Conservation (phyloP, 2,888 invertebrate genomes). For the Epinotia brunnichana region DNA sequence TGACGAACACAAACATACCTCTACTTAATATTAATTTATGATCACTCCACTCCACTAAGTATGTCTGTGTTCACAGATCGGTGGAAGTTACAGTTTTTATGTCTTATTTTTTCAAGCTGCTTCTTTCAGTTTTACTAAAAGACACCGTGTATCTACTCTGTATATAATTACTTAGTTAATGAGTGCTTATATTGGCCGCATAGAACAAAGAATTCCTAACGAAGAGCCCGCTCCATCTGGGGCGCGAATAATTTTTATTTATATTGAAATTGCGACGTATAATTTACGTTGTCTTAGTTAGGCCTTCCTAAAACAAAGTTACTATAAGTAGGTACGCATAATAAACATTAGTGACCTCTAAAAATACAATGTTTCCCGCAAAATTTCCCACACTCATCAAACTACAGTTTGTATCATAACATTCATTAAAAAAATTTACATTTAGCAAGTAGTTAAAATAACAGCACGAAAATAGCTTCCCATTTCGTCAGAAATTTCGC, state of each 20-base stretch:
- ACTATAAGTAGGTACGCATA: neutral
- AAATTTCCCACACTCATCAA: neutral
- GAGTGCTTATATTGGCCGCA: slow-evolving; percentile 41
- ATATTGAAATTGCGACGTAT: slow-evolving; percentile 11
- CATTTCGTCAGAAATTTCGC: too few relatives aligned
- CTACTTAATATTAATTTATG: too few relatives aligned
- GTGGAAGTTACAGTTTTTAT: too few relatives aligned
- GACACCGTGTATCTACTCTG: neutral
- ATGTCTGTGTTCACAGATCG: too few relatives aligned
- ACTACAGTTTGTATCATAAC: too few relatives aligned
- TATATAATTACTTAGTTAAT: slow-evolving; percentile 29
- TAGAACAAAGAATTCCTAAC: slow-evolving; percentile 42
- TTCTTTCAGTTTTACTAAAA: neutral
- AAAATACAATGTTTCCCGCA: neutral
- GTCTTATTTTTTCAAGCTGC: neutral
- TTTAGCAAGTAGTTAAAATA: too few relatives aligned
- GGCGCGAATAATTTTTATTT: slow-evolving; percentile 32
- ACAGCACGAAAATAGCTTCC: too few relatives aligned
- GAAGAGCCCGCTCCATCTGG: slow-evolving; percentile 24
- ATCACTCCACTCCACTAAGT: too few relatives aligned
- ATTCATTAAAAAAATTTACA: neutral
- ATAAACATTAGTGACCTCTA: neutral
- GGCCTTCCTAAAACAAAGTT: slow-evolving; percentile 19
- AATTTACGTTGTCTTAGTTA: slow-evolving; percentile 21
- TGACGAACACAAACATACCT: too few relatives aligned